Evolutionary conservation across 2,888 invertebrate genomes (phyloP).

Genomic region (Drosophila quinaria): DNA sequence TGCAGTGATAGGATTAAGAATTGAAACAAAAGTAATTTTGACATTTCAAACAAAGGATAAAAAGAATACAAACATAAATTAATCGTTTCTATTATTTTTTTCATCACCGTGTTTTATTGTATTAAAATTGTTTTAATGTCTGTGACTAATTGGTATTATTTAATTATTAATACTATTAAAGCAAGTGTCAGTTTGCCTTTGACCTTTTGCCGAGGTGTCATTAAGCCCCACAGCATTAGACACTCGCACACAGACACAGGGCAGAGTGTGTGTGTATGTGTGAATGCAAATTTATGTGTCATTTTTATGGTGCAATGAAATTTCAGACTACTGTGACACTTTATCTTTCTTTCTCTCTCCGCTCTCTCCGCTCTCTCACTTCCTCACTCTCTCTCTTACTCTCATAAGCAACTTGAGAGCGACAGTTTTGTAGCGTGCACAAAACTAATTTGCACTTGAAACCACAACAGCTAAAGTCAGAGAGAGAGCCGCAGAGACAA

Average conservation of each 20-base stretch:
- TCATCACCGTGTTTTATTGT: no score
- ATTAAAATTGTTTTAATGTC: neutral
- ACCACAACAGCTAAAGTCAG: slow-evolving; percentile 67
- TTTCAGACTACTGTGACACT: slow-evolving; percentile 51
- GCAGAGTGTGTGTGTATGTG: slow-evolving; percentile 9
- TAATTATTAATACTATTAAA: slow-evolving; percentile 11
- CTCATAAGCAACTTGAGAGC: slow-evolving; percentile 15
- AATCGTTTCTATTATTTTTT: no score
- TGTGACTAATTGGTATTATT: neutral
- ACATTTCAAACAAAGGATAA: no score
- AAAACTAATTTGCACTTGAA: slow-evolving; percentile 78
- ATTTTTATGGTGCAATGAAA: slow-evolving; percentile 58
- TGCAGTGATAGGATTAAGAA: no score
- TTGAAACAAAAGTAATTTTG: no score
- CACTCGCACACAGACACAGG: neutral
- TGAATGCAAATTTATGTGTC: slow-evolving; percentile 69
- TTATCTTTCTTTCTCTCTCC: neutral
- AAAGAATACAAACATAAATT: no score
- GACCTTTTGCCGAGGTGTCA: slow-evolving; percentile 16
- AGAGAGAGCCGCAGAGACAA: slow-evolving; percentile 44
- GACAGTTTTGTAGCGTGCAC: slow-evolving; percentile 66
- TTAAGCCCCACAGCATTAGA: slow-evolving; percentile 4
- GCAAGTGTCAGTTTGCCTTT: neutral
- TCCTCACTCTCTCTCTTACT: neutral
- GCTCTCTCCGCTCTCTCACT: neutral